Evolutionary conservation across 2,113 vertebrate genomes (phyloP).

Genomic region (Ageneiosus marmoratus): DNA sequence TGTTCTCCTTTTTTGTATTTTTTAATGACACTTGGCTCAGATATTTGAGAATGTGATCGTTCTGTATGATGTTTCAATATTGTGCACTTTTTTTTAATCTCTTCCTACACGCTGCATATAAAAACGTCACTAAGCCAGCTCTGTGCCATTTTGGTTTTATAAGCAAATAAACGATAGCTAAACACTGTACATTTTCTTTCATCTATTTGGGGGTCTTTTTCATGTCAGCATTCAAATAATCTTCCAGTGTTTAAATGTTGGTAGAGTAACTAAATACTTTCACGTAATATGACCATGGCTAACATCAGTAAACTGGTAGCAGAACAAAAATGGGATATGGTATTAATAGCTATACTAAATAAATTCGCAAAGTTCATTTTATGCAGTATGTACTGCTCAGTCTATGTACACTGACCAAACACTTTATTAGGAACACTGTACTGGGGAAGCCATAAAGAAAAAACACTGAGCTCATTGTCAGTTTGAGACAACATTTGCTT

Average conservation of each 20-base stretch:
- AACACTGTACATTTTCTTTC: conserved; percentile 48
- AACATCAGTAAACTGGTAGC: not conserved
- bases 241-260: not conserved
- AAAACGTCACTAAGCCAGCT: conserved; percentile 71
- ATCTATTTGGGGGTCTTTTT: not conserved
- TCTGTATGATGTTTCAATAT: conserved; percentile 71
- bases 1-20: conserved; percentile 56
- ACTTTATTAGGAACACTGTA: not conserved
- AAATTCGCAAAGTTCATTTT: not conserved
- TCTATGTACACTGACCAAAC: not conserved
- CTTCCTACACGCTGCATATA: conserved; percentile 72
- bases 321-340: not conserved
- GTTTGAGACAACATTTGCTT: too few relatives aligned
- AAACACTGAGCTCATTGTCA: too few relatives aligned
- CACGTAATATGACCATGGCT: not conserved
- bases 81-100: conserved; percentile 74
- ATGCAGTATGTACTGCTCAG: not conserved
- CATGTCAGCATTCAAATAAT: not conserved
- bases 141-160: conserved; percentile 73
- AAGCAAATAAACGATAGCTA: conserved; percentile 72
- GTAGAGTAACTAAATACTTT: not conserved
- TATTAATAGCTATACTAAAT: not conserved
- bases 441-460: too few relatives aligned
- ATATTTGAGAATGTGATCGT: conserved; percentile 69
- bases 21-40: conserved; percentile 58